These are phyloP conservation scores for Amazona vittata DNA, from an alignment of 2,113 vertebrate genomes.

Conservation along the genomic window DNA sequence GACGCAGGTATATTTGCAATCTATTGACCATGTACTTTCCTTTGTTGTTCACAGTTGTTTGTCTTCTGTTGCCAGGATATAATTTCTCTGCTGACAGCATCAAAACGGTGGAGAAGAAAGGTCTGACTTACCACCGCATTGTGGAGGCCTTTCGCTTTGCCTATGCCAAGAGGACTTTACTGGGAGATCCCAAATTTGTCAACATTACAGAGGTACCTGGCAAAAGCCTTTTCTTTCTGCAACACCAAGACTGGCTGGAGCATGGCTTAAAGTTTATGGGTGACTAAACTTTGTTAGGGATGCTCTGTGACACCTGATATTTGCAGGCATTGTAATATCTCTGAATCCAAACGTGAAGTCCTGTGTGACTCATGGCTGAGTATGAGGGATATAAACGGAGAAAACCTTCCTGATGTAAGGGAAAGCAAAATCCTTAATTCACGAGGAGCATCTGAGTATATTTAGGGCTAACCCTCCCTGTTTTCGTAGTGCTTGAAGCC, in stretches of 20 bases:
- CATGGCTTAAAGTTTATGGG: background rate
- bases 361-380: background rate
- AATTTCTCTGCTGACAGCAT: conserved; percentile 82
- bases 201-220: conserved; percentile 81
- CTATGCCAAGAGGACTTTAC: conserved; percentile 88
- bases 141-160: conserved; percentile 93
- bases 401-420: background rate
- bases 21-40: background rate
- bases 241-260: background rate
- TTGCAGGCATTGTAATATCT: background rate
- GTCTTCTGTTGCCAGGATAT: conserved; percentile 79
- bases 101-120: conserved; percentile 73
- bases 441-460: background rate
- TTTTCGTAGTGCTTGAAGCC: background rate
- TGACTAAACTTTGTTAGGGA: background rate
- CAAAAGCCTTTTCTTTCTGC: conserved; percentile 17
- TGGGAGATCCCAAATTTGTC: conserved; percentile 87
- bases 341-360: background rate
- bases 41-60: background rate
- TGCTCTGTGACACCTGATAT: background rate
- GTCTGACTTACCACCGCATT: conserved; percentile 91
- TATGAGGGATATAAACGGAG: background rate
- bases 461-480: background rate
- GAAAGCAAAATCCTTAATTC: background rate
- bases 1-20: background rate